phyloP scores from a whole-genome alignment of 2,888 invertebrate genomes.

The Hyposoter didymator region DNA sequence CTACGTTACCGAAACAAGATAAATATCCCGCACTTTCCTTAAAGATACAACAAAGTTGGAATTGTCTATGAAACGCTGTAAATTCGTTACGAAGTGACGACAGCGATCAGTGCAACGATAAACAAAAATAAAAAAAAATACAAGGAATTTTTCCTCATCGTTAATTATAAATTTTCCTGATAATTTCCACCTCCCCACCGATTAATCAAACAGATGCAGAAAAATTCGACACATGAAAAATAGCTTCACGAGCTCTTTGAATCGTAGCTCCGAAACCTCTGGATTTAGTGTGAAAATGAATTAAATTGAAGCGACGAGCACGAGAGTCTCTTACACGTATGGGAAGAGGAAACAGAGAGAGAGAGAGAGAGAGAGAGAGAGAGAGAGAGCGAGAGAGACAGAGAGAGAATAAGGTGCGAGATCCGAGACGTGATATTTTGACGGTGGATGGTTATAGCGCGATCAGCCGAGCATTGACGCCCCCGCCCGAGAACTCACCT shows the following conservation, averaged over 20 bases:
- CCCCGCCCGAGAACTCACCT: conserved; percentile 60
- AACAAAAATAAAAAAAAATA: neutral
- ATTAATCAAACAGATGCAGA: neutral
- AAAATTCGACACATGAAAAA: neutral
- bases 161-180: no score
- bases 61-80: neutral
- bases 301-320: neutral
- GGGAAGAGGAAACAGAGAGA: neutral
- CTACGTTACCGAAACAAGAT: conserved; percentile 23
- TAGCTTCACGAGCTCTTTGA: neutral
- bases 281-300: neutral
- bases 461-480: conserved; percentile 64
- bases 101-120: neutral
- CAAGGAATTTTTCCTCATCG: no score
- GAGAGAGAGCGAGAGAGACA: neutral
- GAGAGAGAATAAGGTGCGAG: conserved; percentile 18
- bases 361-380: neutral
- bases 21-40: conserved; percentile 17
- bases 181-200: no score
- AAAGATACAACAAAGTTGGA: neutral
- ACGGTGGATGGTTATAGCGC: conserved; percentile 40
- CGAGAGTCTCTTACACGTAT: conserved; percentile 9
- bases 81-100: neutral
- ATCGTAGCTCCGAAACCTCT: no score
- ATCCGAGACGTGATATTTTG: conserved; percentile 56